Evolutionary conservation across 53 echinoderm and acorn worm genomes (phyloP), one percentile per base, ranked within the genome.

Genomic region (Apostichopus leukothele): DNA sequence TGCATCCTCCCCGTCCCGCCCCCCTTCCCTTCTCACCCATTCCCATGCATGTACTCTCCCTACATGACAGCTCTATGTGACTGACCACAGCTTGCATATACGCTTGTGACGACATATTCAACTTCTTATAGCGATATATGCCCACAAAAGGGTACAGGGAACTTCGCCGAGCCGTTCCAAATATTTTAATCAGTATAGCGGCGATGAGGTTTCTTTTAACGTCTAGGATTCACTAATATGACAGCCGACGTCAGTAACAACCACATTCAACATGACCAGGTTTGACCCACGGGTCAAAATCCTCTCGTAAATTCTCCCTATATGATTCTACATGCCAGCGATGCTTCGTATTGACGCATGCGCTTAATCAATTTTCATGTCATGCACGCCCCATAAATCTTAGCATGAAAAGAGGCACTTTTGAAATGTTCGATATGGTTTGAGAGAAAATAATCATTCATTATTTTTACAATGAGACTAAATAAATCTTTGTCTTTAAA

Each of bases 141-240:
- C 71, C 71, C 71, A 71, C 71, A 71, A 71, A 71, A 18, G 71
- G 71, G 6, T 18, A 71, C 6, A 18, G 18, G 6, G 10, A 16
- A 16, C 71, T 13, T 71, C 71, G 6, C 71, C 71, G n/a, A 71
- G 71, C n/a, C 71, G n/a, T 19, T 71, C 20, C 71, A 71, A n/a
- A 19, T 71, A n/a, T 71, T 18, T 19, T 71, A 5, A n/a, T 19
- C 20, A 19, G 11, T 13, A 19, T n/a, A 6, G 20, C 71, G 71
- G 18, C 71, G 71, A n/a, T 71, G 71, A 71, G 71, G 18, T 71
- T 71, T 71, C 71, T 6, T 19, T 71, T 71, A n/a, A 13, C 16
- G 14, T 71, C 18, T 16, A 71, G 20, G 71, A 71, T 71, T 71
- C 71, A n/a, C 71, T 71, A 71, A 71, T 71, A 71, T 71, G 71